These are phyloP conservation scores for Acleris cristana DNA, from an alignment of 2,888 invertebrate genomes.

Conservation along the genomic window DNA sequence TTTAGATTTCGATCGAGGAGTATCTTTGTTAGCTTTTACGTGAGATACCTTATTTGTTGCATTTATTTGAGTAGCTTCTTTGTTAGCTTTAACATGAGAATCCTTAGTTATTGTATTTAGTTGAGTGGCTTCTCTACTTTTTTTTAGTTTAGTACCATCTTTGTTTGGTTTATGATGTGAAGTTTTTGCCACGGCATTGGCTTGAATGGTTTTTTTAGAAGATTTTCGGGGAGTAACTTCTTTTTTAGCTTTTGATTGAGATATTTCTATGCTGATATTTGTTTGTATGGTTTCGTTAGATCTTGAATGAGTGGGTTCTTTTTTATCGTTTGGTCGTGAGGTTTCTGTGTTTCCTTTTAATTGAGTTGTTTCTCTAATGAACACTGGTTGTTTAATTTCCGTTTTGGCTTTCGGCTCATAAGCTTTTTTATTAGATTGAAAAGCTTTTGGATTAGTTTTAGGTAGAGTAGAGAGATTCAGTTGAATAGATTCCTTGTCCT, in stretches of 20 bases:
- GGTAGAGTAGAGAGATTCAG: not conserved
- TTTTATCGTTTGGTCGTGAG: not conserved
- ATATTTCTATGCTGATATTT: not conserved
- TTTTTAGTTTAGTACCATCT: slow-evolving; percentile 2
- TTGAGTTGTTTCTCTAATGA: not conserved
- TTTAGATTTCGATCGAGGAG: slow-evolving; percentile 1
- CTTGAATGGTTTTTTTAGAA: not conserved
- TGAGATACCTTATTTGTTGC: not conserved
- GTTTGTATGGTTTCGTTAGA: not conserved
- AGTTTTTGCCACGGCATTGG: not conserved
- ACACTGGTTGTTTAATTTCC: too few species aligned
- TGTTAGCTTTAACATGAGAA: not conserved
- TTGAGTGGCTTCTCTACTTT: not conserved
- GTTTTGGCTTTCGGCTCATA: not conserved
- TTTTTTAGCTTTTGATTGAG: not conserved
- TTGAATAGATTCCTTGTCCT: not conserved
- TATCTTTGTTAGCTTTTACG: not conserved
- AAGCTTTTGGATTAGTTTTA: not conserved
- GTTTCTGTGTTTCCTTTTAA: not conserved
- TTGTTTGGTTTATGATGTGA: not conserved
- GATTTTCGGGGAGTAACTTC: not conserved
- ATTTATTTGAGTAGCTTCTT: not conserved
- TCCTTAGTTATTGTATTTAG: not conserved
- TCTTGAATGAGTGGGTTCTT: not conserved
- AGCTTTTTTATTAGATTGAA: not conserved